Evolutionary conservation across 2,113 vertebrate species (phyloP).

Genomic region (Gnathonemus echidnorhynchus): DNA sequence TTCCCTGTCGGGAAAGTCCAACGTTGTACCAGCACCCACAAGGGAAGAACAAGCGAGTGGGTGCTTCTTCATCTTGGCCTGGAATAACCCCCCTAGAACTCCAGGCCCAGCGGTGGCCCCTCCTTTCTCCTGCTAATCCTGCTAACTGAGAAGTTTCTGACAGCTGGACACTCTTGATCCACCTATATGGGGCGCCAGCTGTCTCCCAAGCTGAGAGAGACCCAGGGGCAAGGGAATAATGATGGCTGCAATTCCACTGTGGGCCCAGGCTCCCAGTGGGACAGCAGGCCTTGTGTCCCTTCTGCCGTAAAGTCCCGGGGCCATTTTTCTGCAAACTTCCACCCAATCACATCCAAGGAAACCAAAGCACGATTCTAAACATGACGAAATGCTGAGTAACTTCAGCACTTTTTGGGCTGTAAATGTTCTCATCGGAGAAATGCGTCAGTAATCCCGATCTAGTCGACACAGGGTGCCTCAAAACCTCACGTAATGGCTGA

Average conservation of each 20-base stretch:
- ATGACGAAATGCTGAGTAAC: not conserved
- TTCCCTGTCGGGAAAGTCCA: not conserved
- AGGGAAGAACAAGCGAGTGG: no score
- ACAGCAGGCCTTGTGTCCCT: slow-evolving; percentile 9
- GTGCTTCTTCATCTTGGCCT: not conserved
- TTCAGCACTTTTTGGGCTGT: not conserved
- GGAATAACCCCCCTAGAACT: not conserved
- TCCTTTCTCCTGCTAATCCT: slow-evolving; percentile 16
- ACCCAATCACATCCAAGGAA: not conserved
- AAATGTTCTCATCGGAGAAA: not conserved
- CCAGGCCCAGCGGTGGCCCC: not conserved
- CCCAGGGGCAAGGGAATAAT: slow-evolving; percentile 16
- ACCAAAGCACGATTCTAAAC: not conserved
- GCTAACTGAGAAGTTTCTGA: not conserved
- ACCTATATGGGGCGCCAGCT: not conserved
- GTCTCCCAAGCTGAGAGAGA: slow-evolving; percentile 11
- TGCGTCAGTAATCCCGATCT: not conserved
- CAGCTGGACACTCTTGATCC: not conserved
- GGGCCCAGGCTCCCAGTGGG: slow-evolving; percentile 16
- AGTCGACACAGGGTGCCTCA: not conserved
- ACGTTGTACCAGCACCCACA: not conserved
- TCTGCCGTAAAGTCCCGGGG: not conserved
- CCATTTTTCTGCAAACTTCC: not conserved
- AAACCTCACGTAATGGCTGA: not conserved
- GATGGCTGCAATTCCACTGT: slow-evolving; percentile 5